These are phyloP conservation scores for Xylota sylvarum DNA, from an alignment of 2,888 invertebrate species.

Conservation along the genomic window DNA sequence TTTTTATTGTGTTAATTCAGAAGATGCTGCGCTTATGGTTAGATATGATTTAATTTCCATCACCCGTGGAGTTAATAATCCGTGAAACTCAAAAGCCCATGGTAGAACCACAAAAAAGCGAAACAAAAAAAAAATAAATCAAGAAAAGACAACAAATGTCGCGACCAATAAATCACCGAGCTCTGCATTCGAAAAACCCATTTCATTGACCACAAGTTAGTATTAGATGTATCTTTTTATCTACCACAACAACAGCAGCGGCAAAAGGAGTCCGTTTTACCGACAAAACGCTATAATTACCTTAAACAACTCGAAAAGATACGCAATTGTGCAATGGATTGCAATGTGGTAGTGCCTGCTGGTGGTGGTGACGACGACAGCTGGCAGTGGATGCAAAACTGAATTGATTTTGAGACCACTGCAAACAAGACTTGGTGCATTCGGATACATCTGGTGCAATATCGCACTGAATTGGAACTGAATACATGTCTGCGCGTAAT, in stretches of 20 bases:
- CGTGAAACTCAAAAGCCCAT: slow-evolving; percentile 37
- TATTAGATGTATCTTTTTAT: slow-evolving; percentile 6
- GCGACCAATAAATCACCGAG: slow-evolving; percentile 61
- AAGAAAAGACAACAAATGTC: slow-evolving; percentile 40
- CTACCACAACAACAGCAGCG: slow-evolving; percentile 1
- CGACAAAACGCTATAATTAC: slow-evolving; percentile 72
- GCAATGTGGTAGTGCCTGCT: slow-evolving; percentile 28
- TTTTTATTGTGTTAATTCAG: not conserved
- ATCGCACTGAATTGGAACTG: slow-evolving; percentile 75
- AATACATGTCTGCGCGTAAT: slow-evolving; percentile 26
- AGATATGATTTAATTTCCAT: slow-evolving; percentile 27
- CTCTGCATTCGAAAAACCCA: slow-evolving; percentile 29
- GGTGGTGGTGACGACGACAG: slow-evolving; percentile 25
- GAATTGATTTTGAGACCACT: slow-evolving; percentile 36
- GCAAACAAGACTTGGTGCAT: slow-evolving; percentile 24
- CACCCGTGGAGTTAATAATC: slow-evolving; percentile 28
- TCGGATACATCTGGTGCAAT: slow-evolving; percentile 73
- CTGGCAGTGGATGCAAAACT: slow-evolving; percentile 31
- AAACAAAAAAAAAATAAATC: not conserved
- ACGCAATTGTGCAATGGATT: slow-evolving; percentile 65
- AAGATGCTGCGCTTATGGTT: not conserved
- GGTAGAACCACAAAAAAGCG: not conserved
- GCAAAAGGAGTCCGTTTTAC: slow-evolving; percentile 40
- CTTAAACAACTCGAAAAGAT: slow-evolving; percentile 56
- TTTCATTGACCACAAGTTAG: slow-evolving; percentile 67